phyloP scores from a whole-genome alignment of 2,113 vertebrate species.

The Sula dactylatra region DNA sequence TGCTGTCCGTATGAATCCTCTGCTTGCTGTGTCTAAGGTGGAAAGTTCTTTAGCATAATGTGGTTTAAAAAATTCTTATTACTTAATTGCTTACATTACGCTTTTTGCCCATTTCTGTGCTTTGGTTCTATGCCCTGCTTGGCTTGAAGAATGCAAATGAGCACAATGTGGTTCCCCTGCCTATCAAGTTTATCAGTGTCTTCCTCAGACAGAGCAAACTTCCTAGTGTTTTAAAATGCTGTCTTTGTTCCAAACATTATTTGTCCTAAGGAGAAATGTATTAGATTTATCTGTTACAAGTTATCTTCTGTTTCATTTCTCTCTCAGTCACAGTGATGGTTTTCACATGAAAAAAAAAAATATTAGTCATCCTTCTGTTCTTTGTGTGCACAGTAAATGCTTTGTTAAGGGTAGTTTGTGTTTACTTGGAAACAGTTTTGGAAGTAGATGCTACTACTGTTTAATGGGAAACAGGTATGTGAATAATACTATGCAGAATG shows the following conservation, averaged over 20 bases:
- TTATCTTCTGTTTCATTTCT: not conserved
- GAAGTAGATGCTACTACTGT: not conserved
- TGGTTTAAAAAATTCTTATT: not conserved
- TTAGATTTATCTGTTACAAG: not conserved
- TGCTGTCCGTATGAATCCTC: not conserved
- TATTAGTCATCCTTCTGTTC: not conserved
- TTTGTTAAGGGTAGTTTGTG: not conserved
- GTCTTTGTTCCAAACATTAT: not conserved
- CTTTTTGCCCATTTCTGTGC: not conserved
- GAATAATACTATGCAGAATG: not conserved
- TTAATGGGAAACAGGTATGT: not conserved
- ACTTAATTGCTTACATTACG: not conserved
- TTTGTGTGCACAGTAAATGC: not conserved
- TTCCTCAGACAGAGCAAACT: not conserved
- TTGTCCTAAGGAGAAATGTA: not conserved
- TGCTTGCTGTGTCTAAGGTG: not conserved
- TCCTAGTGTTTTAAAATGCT: not conserved
- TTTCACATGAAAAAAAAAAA: not conserved
- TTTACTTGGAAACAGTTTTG: not conserved
- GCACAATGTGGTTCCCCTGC: not conserved
- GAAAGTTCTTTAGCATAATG: not conserved
- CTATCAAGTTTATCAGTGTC: not conserved
- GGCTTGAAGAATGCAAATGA: not conserved
- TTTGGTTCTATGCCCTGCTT: not conserved
- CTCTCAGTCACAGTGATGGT: not conserved